phyloP scores from a whole-genome alignment of 2,888 invertebrate genomes.

The Melieria picta region DNA sequence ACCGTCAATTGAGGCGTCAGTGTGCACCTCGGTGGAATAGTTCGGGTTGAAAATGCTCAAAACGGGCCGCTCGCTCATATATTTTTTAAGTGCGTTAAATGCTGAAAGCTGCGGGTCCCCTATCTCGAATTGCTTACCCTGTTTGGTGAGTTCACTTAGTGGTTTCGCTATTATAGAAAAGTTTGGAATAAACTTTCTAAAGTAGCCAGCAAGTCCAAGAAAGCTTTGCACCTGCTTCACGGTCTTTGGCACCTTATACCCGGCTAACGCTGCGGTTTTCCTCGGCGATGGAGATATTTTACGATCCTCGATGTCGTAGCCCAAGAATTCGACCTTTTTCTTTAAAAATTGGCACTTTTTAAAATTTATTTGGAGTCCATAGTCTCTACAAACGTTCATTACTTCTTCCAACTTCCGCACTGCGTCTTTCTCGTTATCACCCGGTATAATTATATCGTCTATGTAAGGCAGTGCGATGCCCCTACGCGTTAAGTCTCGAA shows the following conservation, averaged over 20 bases:
- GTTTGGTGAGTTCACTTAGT: constrained; percentile 17
- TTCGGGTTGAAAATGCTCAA: constrained; percentile 22
- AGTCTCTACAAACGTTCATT: constrained; percentile 27
- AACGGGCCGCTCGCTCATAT: constrained; percentile 17
- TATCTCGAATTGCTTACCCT: constrained; percentile 13
- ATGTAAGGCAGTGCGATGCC: constrained; percentile 39
- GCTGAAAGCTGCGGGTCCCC: background rate
- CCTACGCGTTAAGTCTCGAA: constrained; percentile 35
- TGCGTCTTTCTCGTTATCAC: constrained; percentile 35
- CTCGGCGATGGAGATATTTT: constrained; percentile 43
- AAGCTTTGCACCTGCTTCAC: constrained; percentile 14
- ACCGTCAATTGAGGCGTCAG: constrained; percentile 31
- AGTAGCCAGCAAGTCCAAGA: constrained; percentile 3
- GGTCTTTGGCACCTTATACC: constrained; percentile 44
- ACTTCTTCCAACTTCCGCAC: constrained; percentile 34
- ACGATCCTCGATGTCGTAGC: constrained; percentile 30
- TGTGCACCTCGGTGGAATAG: constrained; percentile 33
- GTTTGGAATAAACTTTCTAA: background rate
- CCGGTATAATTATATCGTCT: constrained; percentile 42
- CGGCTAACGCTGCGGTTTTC: constrained; percentile 46
- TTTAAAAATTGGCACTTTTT: constrained; percentile 36
- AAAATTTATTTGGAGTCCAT: constrained; percentile 38
- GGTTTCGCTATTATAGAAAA: constrained; percentile 17
- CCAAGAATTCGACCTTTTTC: constrained; percentile 30
- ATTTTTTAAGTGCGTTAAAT: constrained; percentile 22